Conservation (phyloP, 2,888 invertebrate genomes). For the Pocota personata region DNA sequence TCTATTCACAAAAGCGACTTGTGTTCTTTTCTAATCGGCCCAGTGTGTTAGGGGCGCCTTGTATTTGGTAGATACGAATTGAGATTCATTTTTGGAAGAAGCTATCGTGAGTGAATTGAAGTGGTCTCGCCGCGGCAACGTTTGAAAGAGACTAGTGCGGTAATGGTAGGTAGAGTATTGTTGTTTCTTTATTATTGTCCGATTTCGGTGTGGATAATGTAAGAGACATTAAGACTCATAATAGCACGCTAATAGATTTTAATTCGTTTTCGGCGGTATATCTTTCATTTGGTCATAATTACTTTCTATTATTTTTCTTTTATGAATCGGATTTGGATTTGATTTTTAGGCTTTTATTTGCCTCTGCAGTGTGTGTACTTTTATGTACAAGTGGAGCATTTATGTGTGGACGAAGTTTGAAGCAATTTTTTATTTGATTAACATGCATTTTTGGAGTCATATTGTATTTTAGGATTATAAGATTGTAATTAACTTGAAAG, state of each 20-base stretch:
- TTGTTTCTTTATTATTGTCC: background rate
- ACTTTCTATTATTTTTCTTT: conserved; percentile 16
- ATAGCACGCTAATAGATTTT: conserved; percentile 48
- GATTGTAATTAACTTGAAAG: no score
- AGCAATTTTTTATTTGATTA: no score
- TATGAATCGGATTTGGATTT: conserved; percentile 4
- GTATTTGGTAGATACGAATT: conserved; percentile 41
- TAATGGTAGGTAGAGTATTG: background rate
- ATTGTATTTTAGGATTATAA: background rate
- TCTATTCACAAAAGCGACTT: background rate
- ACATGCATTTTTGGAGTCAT: background rate
- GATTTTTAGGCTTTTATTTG: background rate
- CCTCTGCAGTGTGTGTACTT: background rate
- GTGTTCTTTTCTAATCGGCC: conserved; percentile 53
- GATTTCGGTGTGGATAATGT: conserved; percentile 1
- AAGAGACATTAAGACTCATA: conserved; percentile 20
- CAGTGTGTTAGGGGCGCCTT: conserved; percentile 21
- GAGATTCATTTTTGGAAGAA: conserved; percentile 25
- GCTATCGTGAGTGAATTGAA: conserved; percentile 40
- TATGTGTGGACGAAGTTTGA: background rate
- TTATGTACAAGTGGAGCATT: background rate
- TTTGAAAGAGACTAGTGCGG: background rate
- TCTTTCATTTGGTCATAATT: conserved; percentile 45
- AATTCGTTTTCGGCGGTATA: conserved; percentile 48
- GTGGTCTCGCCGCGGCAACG: conserved; percentile 14